Evolutionary conservation across 1,140 invertebrate species (phyloP).

Genomic region (Medauroidea extradentata): DNA sequence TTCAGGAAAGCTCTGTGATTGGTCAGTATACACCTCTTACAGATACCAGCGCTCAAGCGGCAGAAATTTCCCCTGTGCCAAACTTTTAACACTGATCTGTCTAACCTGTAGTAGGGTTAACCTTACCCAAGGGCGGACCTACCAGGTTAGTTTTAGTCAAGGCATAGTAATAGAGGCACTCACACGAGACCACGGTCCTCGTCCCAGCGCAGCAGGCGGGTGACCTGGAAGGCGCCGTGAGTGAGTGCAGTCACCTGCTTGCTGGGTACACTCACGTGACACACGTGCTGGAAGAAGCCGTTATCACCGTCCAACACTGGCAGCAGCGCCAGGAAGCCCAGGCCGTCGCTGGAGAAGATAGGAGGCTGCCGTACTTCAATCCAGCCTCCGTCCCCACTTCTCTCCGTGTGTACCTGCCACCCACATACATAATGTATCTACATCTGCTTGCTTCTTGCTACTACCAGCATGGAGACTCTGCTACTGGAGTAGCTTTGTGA

Average conservation of each 20-base stretch:
- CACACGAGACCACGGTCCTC: slow-evolving; percentile 78
- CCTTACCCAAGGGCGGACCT: too few relatives aligned
- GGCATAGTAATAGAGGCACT: slow-evolving; percentile 48
- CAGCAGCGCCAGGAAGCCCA: slow-evolving; percentile 72
- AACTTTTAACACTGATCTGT: too few relatives aligned
- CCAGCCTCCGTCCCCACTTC: slow-evolving; percentile 58
- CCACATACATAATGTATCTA: too few relatives aligned
- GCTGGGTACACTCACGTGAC: slow-evolving; percentile 46
- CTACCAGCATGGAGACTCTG: too few relatives aligned
- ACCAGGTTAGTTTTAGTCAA: too few relatives aligned
- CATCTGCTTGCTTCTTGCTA: too few relatives aligned
- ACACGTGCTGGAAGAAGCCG: slow-evolving; percentile 77
- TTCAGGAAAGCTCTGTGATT: too few relatives aligned
- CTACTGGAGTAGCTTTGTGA: too few relatives aligned
- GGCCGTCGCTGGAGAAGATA: slow-evolving; percentile 71
- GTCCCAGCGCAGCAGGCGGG: slow-evolving; percentile 79
- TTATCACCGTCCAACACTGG: slow-evolving; percentile 72
- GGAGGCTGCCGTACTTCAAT: slow-evolving; percentile 63
- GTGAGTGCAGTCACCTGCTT: slow-evolving; percentile 73
- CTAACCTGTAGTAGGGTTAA: too few relatives aligned
- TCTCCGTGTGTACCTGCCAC: neutral
- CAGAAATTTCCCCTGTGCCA: too few relatives aligned
- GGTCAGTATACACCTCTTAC: too few relatives aligned
- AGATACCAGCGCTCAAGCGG: too few relatives aligned
- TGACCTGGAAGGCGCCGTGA: slow-evolving; percentile 80